Conservation (phyloP, 1,140 invertebrate genomes). For the Drosophila pallidifrons region DNA sequence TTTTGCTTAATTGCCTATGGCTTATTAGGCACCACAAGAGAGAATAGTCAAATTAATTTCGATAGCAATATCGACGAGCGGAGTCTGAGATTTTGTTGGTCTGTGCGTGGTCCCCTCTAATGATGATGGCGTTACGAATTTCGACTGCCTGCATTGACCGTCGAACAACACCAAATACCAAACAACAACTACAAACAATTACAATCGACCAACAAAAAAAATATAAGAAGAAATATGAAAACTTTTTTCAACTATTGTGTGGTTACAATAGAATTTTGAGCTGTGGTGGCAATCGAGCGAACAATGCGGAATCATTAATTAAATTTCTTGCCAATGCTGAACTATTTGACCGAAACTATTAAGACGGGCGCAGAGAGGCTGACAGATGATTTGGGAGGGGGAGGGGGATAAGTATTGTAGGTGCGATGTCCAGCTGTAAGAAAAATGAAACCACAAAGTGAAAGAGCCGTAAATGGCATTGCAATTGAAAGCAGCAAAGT, state of each 20-base stretch:
- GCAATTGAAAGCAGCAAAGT: conserved; percentile 40
- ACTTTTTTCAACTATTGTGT: conserved; percentile 56
- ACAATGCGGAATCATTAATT: conserved; percentile 81
- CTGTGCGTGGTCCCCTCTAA: conserved; percentile 71
- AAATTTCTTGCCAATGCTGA: conserved; percentile 67
- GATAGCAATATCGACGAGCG: conserved; percentile 46
- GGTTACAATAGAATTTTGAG: conserved; percentile 68
- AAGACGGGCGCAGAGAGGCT: neutral
- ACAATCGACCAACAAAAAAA: conserved; percentile 38
- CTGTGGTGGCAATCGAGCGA: conserved; percentile 66
- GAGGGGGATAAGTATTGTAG: neutral
- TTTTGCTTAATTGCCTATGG: conserved; percentile 84
- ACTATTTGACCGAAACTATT: conserved; percentile 52
- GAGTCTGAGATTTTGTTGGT: conserved; percentile 41
- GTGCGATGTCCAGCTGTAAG: conserved; percentile 18
- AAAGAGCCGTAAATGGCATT: conserved; percentile 40
- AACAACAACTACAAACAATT: conserved; percentile 60
- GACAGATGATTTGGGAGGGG: neutral
- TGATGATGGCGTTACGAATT: conserved; percentile 83
- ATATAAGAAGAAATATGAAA: conserved; percentile 1
- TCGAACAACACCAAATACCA: conserved; percentile 21
- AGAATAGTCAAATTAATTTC: conserved; percentile 83
- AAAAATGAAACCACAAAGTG: conserved; percentile 37
- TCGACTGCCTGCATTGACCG: conserved; percentile 69
- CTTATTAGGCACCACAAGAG: conserved; percentile 72